phyloP scores from a whole-genome alignment of 2,113 vertebrate genomes.

The Dromaius novaehollandiae region DNA sequence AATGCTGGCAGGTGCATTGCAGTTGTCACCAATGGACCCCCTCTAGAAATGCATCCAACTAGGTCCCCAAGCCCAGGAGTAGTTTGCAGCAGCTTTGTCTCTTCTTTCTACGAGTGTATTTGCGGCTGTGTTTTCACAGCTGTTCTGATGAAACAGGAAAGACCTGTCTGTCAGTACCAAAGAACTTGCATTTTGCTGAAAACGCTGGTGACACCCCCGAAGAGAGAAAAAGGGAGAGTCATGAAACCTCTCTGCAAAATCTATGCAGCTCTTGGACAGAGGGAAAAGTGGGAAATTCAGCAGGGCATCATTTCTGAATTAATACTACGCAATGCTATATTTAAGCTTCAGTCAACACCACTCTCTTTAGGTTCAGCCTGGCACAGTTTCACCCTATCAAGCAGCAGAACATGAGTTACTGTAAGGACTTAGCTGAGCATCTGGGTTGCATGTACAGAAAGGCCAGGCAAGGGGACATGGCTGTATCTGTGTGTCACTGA shows the following conservation, averaged over 20 bases:
- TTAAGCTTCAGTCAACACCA: neutral
- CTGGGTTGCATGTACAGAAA: neutral
- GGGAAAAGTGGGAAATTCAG: neutral
- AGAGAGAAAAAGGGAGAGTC: neutral
- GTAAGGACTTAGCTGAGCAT: neutral
- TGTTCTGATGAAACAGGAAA: neutral
- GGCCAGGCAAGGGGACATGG: neutral
- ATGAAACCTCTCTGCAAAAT: neutral
- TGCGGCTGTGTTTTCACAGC: fast-evolving
- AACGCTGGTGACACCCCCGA: neutral
- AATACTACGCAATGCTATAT: fast-evolving
- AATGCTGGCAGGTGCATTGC: neutral
- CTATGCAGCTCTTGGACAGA: neutral
- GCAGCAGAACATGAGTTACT: neutral
- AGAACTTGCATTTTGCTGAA: neutral
- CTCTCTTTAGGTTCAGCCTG: neutral
- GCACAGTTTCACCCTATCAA: neutral
- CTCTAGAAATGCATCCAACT: neutral
- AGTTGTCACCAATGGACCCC: neutral
- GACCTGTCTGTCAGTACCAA: neutral
- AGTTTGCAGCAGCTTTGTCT: neutral
- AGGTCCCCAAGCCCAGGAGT: neutral
- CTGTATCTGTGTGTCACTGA: neutral
- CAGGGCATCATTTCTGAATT: neutral
- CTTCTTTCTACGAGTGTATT: neutral